Evolutionary conservation across 2,113 vertebrate genomes (phyloP).

Genomic region (Cichladusa arquata): DNA sequence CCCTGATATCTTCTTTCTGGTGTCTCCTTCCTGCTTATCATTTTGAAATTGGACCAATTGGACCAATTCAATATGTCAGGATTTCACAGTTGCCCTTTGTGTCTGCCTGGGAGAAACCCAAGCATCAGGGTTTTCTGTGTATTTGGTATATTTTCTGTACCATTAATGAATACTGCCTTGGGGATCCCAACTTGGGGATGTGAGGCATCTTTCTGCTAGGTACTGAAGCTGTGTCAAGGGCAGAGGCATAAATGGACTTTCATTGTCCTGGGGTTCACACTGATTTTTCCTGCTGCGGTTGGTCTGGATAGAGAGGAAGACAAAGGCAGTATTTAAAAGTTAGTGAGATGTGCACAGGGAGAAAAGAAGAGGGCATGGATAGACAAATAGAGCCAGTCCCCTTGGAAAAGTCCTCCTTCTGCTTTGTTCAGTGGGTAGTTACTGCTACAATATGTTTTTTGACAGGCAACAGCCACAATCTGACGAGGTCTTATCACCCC

Average conservation of each 20-base stretch:
- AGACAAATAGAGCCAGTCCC: not conserved
- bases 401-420: not conserved
- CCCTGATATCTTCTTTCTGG: not conserved
- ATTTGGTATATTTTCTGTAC: not conserved
- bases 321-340: not conserved
- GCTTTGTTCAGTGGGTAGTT: not conserved
- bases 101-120: not conserved
- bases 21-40: not conserved
- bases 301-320: not conserved
- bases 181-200: not conserved
- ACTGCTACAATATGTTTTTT: not conserved
- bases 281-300: not conserved
- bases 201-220: not conserved
- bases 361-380: not conserved
- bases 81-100: not conserved
- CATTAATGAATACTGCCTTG: not conserved
- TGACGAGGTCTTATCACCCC: not conserved
- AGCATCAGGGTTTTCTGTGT: not conserved
- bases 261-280: not conserved
- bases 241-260: not conserved
- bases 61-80: not conserved
- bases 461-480: not conserved
- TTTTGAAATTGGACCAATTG: not conserved
- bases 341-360: accelerated
- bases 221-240: not conserved